Base-by-base conservation (phyloP, 1,140 invertebrate genomes). In the Pteromalus puparum region DNA sequence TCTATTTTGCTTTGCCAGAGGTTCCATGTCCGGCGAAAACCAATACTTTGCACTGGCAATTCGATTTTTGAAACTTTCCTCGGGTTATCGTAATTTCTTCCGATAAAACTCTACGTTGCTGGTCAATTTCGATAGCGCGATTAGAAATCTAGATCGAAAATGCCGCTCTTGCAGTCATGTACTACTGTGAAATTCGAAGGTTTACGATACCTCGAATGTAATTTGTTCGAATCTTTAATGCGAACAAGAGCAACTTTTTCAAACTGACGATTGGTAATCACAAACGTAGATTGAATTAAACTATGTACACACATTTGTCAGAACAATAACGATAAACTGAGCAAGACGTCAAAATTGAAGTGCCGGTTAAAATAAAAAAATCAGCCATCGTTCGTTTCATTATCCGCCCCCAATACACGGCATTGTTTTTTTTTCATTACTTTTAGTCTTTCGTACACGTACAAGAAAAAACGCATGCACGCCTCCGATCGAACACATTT, bases 401-500 rank as follows among this genome's bases (percentile, higher is more conserved):
- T 88, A 87, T 89, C 88, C 89, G 89, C 90, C 91, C 90, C 90
- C 90, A 89, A 89, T 89, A 86, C 90, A 90, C 87, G 84, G 88
- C 88, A 77, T 87, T 84, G 74, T 87, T 85, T 82, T 87, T 85
- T 82, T 87, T 86, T 83, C 86, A 83, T 78, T 85, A 82, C 83
- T 79, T 79, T 82, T 77, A 83, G 48, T 81, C 75, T 77, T 78
- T 85, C 70, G 65, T 68, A 85, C 53, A 61, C 53, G 4, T 61
- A 61, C 70, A 87, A 80, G 73, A 75, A 86, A 83, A 85, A 83
- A 87, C 65, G 83, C 77, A 87, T 24, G 65, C 81, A 82, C 78
- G 76, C 79, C 72, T 46, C 46, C 42, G 77, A 86, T 86, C 75
- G 38, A 70, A 87, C 82, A 80, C 83, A 83, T 86, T 83, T 73